These are phyloP conservation scores for Ictalurus punctatus DNA, from an alignment of 2,113 vertebrate species.

Conservation along the genomic window DNA sequence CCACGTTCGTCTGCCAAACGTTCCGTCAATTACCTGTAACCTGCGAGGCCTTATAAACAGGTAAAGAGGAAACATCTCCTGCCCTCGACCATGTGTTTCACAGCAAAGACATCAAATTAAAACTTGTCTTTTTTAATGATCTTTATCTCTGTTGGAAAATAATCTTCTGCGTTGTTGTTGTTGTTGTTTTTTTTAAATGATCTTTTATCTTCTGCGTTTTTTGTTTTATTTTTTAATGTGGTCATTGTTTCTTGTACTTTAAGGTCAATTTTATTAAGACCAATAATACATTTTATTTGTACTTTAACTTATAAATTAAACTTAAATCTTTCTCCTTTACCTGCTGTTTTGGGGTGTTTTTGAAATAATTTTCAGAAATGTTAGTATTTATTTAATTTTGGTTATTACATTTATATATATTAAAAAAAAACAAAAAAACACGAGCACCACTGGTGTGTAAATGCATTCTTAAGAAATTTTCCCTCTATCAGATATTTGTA, in stretches of 20 bases:
- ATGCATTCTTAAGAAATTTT: neutral
- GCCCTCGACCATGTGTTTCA: neutral
- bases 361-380: neutral
- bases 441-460: neutral
- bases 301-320: constrained; percentile 58
- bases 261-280: constrained; percentile 34
- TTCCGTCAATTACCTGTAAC: neutral
- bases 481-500: neutral
- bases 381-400: neutral
- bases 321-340: constrained; percentile 21
- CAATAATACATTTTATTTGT: constrained; percentile 42
- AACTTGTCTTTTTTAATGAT: too few species aligned
- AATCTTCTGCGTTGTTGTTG: neutral
- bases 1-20: neutral
- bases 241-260: constrained; percentile 9
- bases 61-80: neutral
- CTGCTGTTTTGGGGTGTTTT: neutral
- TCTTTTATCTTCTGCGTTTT: neutral
- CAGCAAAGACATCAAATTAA: neutral
- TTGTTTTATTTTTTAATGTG: neutral
- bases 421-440: too few species aligned
- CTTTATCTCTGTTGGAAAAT: neutral
- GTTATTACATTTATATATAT: too few species aligned
- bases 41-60: constrained; percentile 18
- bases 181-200: too few species aligned